These are phyloP conservation scores for Plutomurus gul DNA, from an alignment of 1,140 invertebrate genomes.

Conservation along the genomic window DNA sequence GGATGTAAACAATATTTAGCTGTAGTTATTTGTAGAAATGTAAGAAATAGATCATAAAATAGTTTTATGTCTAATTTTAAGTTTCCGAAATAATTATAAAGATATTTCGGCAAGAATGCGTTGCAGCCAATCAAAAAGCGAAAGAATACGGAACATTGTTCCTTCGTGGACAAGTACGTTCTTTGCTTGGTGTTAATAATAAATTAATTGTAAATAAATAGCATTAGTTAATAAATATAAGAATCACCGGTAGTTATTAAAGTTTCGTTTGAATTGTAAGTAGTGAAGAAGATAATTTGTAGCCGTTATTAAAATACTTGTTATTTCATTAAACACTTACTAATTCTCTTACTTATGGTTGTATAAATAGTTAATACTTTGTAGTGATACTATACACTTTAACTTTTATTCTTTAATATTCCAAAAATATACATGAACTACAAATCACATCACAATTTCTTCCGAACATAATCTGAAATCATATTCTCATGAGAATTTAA, in stretches of 20 bases:
- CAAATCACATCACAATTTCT: too few relatives aligned
- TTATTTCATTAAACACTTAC: not conserved
- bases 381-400: too few relatives aligned
- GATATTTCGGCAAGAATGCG: constrained; percentile 31
- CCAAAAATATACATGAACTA: too few relatives aligned
- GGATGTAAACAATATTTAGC: not conserved
- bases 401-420: too few relatives aligned
- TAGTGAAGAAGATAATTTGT: too few relatives aligned
- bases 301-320: too few relatives aligned
- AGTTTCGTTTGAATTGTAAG: too few relatives aligned
- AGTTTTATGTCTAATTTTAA: not conserved
- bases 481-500: too few relatives aligned
- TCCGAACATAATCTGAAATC: too few relatives aligned
- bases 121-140: constrained; percentile 43
- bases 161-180: not conserved
- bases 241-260: not conserved
- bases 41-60: not conserved
- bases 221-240: not conserved
- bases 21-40: not conserved
- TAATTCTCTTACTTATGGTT: too few relatives aligned
- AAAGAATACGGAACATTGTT: not conserved
- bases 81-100: not conserved
- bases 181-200: constrained; percentile 27
- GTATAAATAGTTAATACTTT: too few relatives aligned
- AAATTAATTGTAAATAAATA: constrained; percentile 7